Evolutionary conservation across 1,140 invertebrate genomes (phyloP), one percentile per base, ranked within the genome.

Genomic region (Adoxophyes honmai): DNA sequence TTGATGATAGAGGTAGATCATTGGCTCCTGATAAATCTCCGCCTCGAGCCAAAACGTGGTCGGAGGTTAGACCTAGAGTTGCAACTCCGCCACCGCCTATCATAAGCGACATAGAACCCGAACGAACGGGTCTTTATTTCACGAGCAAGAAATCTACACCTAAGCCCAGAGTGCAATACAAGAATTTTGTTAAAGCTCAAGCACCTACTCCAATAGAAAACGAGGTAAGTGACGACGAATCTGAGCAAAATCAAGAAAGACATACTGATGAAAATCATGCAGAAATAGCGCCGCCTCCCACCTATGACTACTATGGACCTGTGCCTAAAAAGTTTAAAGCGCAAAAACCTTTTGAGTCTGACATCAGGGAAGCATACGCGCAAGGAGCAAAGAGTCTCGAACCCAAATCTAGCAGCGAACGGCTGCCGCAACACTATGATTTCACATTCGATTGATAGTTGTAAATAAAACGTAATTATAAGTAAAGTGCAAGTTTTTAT

Each of bases 301-400:
- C 91, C 1, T 92, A 91, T 63, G 91, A 93, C 14, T 92, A 93
- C 76, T 92, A 91, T 76, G 91, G 91, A 0, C 91, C 91, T n/a
- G 73, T 70, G 39, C 61, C 83, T 8, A 83, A 91, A 78, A 73
- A 82, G 15, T 60, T 44, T 18, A 82, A 71, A 66, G 44, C 59
- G 15, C 44, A 81, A 57, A 75, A 72, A 75, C 76, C 82, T 38
- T 85, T 82, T 52, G 34, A 74, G 16, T 81, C 78, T 2, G 88
- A 92, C 58, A 77, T 93, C 13, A 91, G 89, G 64, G 91, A 92
- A 38, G 92, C 92, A 1, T 94, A 94, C 70, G 91, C 90, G 55
- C 93, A 92, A 55, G 94, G 94, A 8, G 79, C 94, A 3, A 92
- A 90, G 67, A 94, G 91, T 73, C 86, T 95, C 39, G 90, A 94